Evolutionary conservation across 2,888 invertebrate species (phyloP).

Genomic region (Slavum lentiscoides): DNA sequence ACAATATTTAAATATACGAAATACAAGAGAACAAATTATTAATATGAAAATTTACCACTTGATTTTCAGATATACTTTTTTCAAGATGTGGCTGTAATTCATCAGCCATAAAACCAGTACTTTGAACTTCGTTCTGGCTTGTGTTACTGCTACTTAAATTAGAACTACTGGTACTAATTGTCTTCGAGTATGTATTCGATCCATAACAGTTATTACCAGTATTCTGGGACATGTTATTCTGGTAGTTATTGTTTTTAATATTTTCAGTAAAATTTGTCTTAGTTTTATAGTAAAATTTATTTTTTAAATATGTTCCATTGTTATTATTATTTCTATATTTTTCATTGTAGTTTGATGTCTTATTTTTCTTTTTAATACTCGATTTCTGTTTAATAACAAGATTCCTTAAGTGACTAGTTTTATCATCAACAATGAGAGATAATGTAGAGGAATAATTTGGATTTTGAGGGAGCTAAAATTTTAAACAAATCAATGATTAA

Average conservation of each 20-base stretch:
- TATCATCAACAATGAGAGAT: not conserved
- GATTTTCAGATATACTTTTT: conserved; percentile 10
- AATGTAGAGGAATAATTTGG: conserved; percentile 3
- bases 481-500: not conserved
- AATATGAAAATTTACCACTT: conserved; percentile 14
- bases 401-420: conserved; percentile 17
- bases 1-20: not conserved
- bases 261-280: too few relatives aligned
- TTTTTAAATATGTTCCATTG: not conserved
- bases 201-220: not conserved
- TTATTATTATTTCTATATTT: not conserved
- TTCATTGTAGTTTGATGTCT: not conserved
- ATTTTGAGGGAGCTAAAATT: conserved; percentile 31
- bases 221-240: not conserved
- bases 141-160: not conserved
- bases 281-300: too few relatives aligned
- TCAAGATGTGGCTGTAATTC: not conserved
- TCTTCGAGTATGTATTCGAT: not conserved
- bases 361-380: not conserved
- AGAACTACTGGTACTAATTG: not conserved
- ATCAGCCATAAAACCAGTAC: not conserved
- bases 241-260: not conserved
- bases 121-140: not conserved
- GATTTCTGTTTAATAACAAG: conserved; percentile 30
- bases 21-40: not conserved